phyloP scores from a whole-genome alignment of 2,113 vertebrate genomes.

The Platysteira castanea region DNA sequence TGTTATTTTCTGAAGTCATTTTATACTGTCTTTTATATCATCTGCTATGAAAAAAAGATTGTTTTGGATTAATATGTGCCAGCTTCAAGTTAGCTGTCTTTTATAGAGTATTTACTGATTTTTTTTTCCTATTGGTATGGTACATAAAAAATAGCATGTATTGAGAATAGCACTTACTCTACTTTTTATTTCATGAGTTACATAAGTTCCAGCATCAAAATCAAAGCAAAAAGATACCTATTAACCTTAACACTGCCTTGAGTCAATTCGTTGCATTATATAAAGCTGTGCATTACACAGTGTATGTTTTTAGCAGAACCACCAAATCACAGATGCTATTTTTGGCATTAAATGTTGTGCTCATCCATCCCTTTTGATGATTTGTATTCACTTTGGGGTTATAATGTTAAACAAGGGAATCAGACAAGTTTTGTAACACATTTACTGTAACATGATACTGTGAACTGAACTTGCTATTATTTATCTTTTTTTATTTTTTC shows the following conservation, averaged over 20 bases:
- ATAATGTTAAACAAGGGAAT: slow-evolving; percentile 74
- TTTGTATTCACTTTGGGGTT: slow-evolving; percentile 68
- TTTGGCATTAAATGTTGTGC: slow-evolving; percentile 62
- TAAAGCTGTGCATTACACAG: not conserved
- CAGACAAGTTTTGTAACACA: slow-evolving; percentile 65
- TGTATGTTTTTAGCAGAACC: slow-evolving; percentile 30
- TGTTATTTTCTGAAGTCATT: not conserved
- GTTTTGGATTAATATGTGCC: not conserved
- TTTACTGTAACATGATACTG: slow-evolving; percentile 65
- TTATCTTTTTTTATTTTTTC: slow-evolving; percentile 69
- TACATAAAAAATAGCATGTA: not conserved
- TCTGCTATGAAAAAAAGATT: not conserved
- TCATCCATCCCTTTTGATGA: slow-evolving; percentile 51
- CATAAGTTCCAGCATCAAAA: not conserved
- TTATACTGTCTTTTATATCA: not conserved
- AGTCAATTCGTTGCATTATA: not conserved
- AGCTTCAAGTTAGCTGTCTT: not conserved
- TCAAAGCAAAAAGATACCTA: not conserved
- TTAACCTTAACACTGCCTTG: not conserved
- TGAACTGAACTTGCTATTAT: slow-evolving; percentile 69
- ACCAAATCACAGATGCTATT: slow-evolving; percentile 28
- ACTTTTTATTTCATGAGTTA: not conserved
- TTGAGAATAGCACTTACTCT: not conserved
- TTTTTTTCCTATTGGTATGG: not conserved
- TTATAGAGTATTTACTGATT: not conserved